These are phyloP conservation scores for Tupaia chinensis DNA, from an alignment of 2,113 vertebrate genomes.

Conservation along the genomic window DNA sequence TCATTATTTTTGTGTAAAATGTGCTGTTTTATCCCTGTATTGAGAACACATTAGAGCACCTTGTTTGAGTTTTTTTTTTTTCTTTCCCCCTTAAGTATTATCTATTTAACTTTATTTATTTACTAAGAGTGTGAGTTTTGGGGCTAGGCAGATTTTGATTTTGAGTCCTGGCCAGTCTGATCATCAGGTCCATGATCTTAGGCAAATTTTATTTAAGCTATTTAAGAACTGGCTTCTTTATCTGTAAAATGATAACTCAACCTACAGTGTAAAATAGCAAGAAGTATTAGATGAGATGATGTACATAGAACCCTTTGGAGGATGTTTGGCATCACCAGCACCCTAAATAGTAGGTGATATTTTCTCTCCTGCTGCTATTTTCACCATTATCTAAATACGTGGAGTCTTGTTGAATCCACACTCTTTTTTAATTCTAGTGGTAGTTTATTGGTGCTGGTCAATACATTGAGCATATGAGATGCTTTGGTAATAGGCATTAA, in stretches of 20 bases:
- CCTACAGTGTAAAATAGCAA: background rate
- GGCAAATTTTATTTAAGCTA: background rate
- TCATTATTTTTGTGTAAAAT: conserved; percentile 47
- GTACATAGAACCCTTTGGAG: background rate
- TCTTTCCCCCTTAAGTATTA: no score
- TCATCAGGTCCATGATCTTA: background rate
- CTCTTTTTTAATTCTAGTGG: background rate
- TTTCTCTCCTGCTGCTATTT: conserved; percentile 12
- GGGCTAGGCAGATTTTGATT: background rate
- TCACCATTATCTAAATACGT: background rate
- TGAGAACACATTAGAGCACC: background rate
- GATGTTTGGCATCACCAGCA: background rate
- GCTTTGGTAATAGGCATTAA: background rate
- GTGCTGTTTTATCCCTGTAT: conserved; percentile 52
- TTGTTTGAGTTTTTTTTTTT: background rate
- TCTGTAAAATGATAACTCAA: conserved; percentile 15
- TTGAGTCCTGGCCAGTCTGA: background rate
- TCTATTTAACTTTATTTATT: no score
- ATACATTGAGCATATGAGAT: background rate
- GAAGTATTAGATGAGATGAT: background rate
- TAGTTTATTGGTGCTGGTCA: conserved; percentile 18
- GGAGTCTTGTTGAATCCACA: background rate
- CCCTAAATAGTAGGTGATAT: background rate
- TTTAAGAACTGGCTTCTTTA: background rate
- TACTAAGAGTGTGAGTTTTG: background rate